Evolutionary conservation across 2,797 vertebrate genomes (phyloP).

Genomic region (Gallirallus australis): DNA sequence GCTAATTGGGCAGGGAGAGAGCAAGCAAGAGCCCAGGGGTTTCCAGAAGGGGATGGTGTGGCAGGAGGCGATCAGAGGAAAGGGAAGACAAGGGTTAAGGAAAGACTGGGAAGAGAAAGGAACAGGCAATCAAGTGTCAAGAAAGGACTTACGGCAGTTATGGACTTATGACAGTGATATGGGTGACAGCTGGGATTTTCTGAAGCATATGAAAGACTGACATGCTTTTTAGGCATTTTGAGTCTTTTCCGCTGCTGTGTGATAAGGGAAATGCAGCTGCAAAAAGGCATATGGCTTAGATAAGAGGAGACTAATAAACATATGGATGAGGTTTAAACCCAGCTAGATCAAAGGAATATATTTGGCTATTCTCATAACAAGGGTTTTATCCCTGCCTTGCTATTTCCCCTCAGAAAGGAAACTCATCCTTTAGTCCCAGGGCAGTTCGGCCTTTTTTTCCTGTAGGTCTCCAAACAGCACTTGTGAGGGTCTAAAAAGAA

Average conservation of each 20-base stretch:
- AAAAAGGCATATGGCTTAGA: slow-evolving; percentile 17
- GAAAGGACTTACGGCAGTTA: not conserved
- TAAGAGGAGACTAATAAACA: slow-evolving; percentile 41
- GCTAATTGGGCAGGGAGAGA: not conserved
- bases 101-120: not conserved
- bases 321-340: slow-evolving; percentile 46
- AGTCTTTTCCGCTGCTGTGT: not conserved
- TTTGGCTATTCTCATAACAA: not conserved
- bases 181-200: slow-evolving; percentile 1
- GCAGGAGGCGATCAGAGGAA: not conserved
- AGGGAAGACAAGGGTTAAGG: not conserved
- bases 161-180: not conserved
- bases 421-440: not conserved
- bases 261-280: slow-evolving; percentile 28
- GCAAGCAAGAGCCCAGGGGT: not conserved
- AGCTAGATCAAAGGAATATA: slow-evolving; percentile 47
- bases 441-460: not conserved
- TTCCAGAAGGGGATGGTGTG: not conserved
- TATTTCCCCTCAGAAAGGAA: not conserved
- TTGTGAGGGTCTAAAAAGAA: not conserved
- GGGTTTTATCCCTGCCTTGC: not conserved
- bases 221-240: not conserved
- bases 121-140: not conserved
- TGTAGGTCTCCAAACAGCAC: not conserved
- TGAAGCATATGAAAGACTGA: not conserved